Evolutionary conservation across 2,797 vertebrate species (phyloP).

Genomic region (Leontopithecus rosalia): DNA sequence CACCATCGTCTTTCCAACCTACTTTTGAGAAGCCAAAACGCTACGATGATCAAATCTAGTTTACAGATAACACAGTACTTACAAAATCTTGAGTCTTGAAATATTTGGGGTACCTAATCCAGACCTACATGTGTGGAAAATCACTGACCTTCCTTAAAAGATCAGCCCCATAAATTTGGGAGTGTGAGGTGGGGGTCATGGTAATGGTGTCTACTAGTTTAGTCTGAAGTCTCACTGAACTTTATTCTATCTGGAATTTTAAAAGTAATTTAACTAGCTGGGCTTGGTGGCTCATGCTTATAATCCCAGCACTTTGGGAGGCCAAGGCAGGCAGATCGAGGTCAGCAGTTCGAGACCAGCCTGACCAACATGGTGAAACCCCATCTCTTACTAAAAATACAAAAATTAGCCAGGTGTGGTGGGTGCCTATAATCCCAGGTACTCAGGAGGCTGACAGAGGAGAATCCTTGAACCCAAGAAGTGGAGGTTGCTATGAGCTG

Average conservation of each 20-base stretch:
- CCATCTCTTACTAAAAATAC: too few species aligned
- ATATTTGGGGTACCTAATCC: neutral
- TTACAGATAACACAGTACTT: neutral
- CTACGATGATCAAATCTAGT: neutral
- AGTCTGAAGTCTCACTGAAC: neutral
- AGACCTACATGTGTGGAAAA: neutral
- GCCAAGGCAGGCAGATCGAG: too few species aligned
- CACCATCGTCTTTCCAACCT: neutral
- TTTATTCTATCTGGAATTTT: neutral
- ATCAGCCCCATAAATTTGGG: neutral
- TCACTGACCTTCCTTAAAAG: neutral
- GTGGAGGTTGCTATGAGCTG: too few species aligned
- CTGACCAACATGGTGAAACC: too few species aligned
- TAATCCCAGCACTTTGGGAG: too few species aligned
- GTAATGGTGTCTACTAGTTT: neutral
- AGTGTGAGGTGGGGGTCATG: neutral
- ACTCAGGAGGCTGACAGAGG: too few species aligned
- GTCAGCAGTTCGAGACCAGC: too few species aligned
- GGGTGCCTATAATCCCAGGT: too few species aligned
- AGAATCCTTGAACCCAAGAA: too few species aligned
- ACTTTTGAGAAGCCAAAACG: neutral
- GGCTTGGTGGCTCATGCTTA: too few species aligned
- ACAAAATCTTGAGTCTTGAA: neutral
- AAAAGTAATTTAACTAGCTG: neutral
- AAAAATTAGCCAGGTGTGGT: too few species aligned